Evolutionary conservation across 2,797 vertebrate genomes (phyloP).

Genomic region (Mus caroli): DNA sequence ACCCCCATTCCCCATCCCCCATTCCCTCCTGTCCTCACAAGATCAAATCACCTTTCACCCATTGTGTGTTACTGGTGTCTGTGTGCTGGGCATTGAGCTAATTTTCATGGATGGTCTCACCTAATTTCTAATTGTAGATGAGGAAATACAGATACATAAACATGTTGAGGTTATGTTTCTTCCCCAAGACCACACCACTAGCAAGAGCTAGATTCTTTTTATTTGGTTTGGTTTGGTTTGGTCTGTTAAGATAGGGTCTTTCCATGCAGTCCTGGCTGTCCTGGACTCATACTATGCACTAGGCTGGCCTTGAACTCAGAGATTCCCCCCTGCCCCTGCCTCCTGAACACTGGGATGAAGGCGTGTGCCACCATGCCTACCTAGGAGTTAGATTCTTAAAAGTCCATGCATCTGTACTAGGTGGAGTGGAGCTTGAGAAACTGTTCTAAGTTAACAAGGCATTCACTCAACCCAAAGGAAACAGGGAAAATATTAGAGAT

Average conservation of each 20-base stretch:
- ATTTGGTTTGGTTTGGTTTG: neutral
- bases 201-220: neutral
- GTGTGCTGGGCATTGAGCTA: neutral
- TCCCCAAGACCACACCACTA: neutral
- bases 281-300: neutral
- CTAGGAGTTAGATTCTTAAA: neutral
- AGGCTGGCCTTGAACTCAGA: neutral
- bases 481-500: neutral
- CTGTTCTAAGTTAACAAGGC: neutral
- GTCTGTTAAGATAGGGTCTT: neutral
- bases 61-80: neutral
- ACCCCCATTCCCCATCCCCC: neutral
- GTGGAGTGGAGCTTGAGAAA: neutral
- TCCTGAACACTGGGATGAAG: neutral
- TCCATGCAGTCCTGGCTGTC: neutral
- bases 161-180: constrained; percentile 16
- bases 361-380: neutral
- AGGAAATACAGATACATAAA: neutral
- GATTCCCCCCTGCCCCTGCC: neutral
- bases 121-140: neutral
- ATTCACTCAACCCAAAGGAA: neutral
- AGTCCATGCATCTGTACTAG: neutral
- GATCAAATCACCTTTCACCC: neutral
- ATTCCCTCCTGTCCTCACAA: neutral
- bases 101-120: neutral